phyloP scores from a whole-genome alignment of 1,140 invertebrate genomes.

The Conus betulinus region DNA sequence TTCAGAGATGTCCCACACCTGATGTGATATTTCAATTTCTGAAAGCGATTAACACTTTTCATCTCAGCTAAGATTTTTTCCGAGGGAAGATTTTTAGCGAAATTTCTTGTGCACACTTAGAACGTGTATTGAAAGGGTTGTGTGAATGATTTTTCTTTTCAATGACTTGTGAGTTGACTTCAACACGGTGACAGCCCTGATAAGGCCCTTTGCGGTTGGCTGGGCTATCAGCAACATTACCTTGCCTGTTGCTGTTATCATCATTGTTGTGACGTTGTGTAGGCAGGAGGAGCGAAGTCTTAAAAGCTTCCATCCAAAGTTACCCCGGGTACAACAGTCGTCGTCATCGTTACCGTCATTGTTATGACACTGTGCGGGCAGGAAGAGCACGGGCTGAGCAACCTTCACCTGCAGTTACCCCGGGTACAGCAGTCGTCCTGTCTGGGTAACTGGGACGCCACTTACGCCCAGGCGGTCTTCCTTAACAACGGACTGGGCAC shows the following conservation, averaged over 20 bases:
- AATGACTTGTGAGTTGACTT: no score
- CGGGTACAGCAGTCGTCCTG: conserved; percentile 65
- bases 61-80: no score
- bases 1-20: no score
- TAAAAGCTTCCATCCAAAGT: conserved; percentile 9
- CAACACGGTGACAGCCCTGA: no score
- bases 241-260: conserved; percentile 29
- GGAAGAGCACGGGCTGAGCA: conserved; percentile 43
- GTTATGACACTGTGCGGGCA: background rate
- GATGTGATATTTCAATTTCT: no score
- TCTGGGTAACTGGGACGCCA: conserved; percentile 63
- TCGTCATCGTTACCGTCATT: conserved; percentile 28
- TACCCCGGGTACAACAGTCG: conserved; percentile 59
- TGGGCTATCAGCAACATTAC: conserved; percentile 1
- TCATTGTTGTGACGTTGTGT: background rate
- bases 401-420: conserved; percentile 35
- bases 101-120: no score
- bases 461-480: conserved; percentile 66
- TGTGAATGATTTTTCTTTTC: no score
- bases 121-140: no score
- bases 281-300: no score
- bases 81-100: no score
- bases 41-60: no score
- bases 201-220: no score
- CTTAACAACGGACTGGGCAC: conserved; percentile 65